A percentile compares a stretch with the other conserved stretches of the same genome.
These are phyloP conservation scores for Noctilio leporinus DNA, from an alignment of 2,113 vertebrate genomes.

Conservation along the genomic window DNA sequence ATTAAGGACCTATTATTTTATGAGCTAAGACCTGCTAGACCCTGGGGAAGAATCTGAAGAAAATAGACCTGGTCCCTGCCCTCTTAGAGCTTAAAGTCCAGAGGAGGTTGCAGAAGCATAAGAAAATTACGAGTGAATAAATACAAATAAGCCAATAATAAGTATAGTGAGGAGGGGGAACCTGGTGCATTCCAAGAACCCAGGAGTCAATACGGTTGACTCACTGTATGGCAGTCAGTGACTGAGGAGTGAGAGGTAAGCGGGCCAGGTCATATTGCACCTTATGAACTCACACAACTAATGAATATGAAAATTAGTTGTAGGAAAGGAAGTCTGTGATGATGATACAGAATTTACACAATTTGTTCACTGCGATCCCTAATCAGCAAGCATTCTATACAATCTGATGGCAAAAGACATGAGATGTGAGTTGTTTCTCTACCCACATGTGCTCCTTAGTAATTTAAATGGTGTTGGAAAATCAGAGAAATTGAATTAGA, in stretches of 20 bases:
- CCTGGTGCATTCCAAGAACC: neutral
- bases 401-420: neutral
- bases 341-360: neutral
- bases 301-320: neutral
- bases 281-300: neutral
- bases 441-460: neutral
- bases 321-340: neutral
- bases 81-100: neutral
- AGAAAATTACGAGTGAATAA: neutral
- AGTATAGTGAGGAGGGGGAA: neutral
- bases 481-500: neutral
- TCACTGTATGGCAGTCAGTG: fast-evolving
- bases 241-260: neutral
- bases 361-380: neutral
- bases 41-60: neutral
- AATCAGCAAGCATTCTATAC: neutral
- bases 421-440: neutral
- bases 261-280: neutral
- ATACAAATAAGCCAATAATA: no score
- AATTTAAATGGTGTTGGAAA: neutral
- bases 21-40: neutral
- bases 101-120: neutral
- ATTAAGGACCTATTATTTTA: neutral
- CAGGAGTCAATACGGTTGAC: neutral
- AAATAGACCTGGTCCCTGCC: neutral